These are phyloP conservation scores for Operophtera brumata DNA, from an alignment of 2,888 invertebrate genomes.

Conservation along the genomic window DNA sequence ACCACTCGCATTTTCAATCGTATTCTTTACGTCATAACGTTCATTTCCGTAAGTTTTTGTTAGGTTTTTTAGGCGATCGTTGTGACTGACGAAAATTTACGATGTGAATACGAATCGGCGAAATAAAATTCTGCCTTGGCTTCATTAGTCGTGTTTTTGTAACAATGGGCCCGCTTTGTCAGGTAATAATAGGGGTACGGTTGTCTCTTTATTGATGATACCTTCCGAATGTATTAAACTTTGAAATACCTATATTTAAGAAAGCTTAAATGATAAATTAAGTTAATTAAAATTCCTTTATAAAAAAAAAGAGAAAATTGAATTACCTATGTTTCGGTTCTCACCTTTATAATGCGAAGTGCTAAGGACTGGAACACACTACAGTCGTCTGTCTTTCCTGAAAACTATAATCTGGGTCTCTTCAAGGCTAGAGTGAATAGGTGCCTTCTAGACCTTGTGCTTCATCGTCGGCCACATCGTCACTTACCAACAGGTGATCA, in stretches of 20 bases:
- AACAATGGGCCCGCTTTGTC: constrained; percentile 53
- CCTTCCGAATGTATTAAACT: constrained; percentile 57
- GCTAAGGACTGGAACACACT: too few species aligned
- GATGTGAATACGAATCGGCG: constrained; percentile 70
- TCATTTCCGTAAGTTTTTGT: constrained; percentile 37
- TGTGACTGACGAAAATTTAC: constrained; percentile 78
- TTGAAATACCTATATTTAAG: not conserved
- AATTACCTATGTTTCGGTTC: too few species aligned
- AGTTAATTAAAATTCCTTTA: not conserved
- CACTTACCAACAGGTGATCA: too few species aligned
- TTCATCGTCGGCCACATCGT: too few species aligned
- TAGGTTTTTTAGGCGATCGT: constrained; percentile 61
- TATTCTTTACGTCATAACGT: constrained; percentile 24
- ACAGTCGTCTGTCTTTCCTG: too few species aligned
- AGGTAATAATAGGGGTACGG: constrained; percentile 54
- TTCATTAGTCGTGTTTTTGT: constrained; percentile 73
- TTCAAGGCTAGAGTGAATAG: too few species aligned
- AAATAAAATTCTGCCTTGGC: constrained; percentile 69
- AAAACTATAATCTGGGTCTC: too few species aligned
- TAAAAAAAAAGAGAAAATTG: too few species aligned
- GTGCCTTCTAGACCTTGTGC: too few species aligned
- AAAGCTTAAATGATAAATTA: not conserved
- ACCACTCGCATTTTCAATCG: constrained; percentile 23
- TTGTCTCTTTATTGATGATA: constrained; percentile 53
- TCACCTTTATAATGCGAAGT: too few species aligned